Evolutionary conservation across 2,797 vertebrate species (phyloP).

Genomic region (Sebastes vulpes): DNA sequence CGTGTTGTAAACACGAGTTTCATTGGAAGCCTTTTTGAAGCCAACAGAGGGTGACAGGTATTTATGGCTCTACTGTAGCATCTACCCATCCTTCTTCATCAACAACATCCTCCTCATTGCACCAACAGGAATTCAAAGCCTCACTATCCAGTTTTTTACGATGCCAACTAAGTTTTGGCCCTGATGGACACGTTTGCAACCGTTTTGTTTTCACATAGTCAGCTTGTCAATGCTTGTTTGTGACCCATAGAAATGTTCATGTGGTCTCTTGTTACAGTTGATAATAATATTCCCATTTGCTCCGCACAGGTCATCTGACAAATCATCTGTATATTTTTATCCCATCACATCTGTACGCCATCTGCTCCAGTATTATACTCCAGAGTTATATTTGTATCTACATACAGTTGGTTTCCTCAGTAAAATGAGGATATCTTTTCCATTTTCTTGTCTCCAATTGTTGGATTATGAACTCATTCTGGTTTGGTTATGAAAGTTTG

Average conservation of each 20-base stretch:
- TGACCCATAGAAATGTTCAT: not conserved
- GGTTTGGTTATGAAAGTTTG: not conserved
- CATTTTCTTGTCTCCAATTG: no score
- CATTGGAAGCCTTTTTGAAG: no score
- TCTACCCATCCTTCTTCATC: no score
- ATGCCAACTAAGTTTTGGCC: no score
- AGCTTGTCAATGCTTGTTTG: not conserved
- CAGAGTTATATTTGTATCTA: not conserved
- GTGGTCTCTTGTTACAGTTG: not conserved
- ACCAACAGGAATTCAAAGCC: no score
- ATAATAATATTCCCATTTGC: no score
- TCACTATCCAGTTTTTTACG: no score
- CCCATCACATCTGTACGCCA: not conserved
- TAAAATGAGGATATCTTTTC: not conserved
- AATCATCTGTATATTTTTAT: not conserved
- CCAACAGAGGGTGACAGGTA: no score
- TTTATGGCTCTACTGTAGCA: accelerated
- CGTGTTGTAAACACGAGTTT: no score
- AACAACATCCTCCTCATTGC: no score
- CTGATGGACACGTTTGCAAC: no score
- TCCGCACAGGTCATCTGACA: not conserved
- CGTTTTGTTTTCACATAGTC: no score
- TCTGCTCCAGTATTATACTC: not conserved
- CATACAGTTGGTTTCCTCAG: not conserved
- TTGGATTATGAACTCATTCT: not conserved